Percentiles rank a stretch among this genome's conserved stretches.
Conservation (phyloP, 2,888 invertebrate genomes). For the Monochamus alternatus region DNA sequence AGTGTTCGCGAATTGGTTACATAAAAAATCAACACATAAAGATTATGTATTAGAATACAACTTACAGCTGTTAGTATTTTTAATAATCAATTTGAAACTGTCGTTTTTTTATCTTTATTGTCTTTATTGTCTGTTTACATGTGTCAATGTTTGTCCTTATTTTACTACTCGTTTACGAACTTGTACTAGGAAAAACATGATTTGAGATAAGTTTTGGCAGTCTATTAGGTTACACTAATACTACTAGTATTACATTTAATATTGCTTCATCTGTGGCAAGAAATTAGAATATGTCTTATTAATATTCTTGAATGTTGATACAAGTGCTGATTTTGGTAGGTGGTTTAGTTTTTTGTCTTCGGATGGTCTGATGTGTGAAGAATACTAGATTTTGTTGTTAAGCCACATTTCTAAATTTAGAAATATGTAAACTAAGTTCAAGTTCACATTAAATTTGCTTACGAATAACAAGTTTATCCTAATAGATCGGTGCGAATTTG, state of each 20-base stretch:
- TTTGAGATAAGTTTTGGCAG: background rate
- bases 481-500: background rate
- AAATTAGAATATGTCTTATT: too few relatives aligned
- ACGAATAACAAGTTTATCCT: slow-evolving; percentile 14
- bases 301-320: background rate
- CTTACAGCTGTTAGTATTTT: too few relatives aligned
- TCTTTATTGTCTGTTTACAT: too few relatives aligned
- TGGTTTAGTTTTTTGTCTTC: background rate
- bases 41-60: background rate
- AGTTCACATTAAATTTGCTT: slow-evolving; percentile 19
- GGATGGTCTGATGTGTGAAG: background rate
- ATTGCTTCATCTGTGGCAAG: too few relatives aligned
- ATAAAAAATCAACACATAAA: slow-evolving; percentile 34
- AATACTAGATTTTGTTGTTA: background rate
- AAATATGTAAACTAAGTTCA: slow-evolving; percentile 24
- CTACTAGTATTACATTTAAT: too few relatives aligned
- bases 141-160: too few relatives aligned
- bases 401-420: background rate
- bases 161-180: too few relatives aligned
- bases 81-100: too few relatives aligned
- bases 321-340: background rate
- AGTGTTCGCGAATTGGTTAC: slow-evolving; percentile 37
- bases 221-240: background rate
- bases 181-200: too few relatives aligned
- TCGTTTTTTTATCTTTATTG: too few relatives aligned